Evolutionary conservation across 2,113 vertebrate genomes (phyloP).

Genomic region (Copsychus sechellarum): DNA sequence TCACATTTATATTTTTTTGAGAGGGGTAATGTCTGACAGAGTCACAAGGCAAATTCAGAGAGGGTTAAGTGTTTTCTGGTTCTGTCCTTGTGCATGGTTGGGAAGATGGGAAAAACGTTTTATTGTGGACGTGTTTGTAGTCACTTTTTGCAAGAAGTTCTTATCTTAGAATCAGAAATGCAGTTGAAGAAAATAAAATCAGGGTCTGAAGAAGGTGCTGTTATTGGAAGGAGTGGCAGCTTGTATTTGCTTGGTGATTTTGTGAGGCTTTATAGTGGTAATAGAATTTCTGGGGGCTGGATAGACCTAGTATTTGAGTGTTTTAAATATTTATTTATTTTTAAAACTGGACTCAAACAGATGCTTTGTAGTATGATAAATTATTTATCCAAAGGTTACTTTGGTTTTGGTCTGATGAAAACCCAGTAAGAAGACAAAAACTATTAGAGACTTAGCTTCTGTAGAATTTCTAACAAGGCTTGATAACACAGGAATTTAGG

Average conservation of each 20-base stretch:
- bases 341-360: background rate
- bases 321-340: background rate
- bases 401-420: background rate
- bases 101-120: background rate
- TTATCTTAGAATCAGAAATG: background rate
- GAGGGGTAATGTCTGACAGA: background rate
- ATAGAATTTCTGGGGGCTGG: background rate
- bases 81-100: rapidly evolving
- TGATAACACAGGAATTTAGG: background rate
- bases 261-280: background rate
- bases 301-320: background rate
- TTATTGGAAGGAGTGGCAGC: background rate
- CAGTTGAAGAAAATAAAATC: background rate
- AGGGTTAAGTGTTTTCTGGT: rapidly evolving
- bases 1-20: background rate
- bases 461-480: background rate
- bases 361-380: background rate
- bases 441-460: background rate
- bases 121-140: background rate
- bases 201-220: background rate
- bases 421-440: background rate
- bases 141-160: background rate
- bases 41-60: background rate
- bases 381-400: background rate
- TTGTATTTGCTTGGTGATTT: background rate